Percentiles rank a stretch among this genome's conserved stretches.
phyloP scores from a whole-genome alignment of 2,113 vertebrate genomes.

The Nannospalax galili region DNA sequence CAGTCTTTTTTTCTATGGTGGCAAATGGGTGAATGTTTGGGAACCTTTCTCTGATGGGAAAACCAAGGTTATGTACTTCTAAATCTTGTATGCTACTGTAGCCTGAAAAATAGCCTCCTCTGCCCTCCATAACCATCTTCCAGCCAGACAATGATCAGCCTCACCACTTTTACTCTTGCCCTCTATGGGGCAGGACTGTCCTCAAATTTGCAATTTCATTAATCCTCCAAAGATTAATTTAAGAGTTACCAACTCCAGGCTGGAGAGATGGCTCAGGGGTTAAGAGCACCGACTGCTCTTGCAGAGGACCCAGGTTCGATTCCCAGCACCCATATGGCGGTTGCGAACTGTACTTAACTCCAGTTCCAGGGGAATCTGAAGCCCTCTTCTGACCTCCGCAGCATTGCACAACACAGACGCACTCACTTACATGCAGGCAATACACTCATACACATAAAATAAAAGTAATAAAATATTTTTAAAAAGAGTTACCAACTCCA shows the following conservation, averaged over 20 bases:
- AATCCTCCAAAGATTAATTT: background rate
- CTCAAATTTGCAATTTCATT: slow-evolving; percentile 40
- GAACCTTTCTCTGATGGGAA: background rate
- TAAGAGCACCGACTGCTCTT: too few relatives aligned
- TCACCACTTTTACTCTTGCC: background rate
- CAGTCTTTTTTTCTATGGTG: slow-evolving; percentile 3
- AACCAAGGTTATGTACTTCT: background rate
- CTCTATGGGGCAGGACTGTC: background rate
- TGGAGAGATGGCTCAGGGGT: too few relatives aligned
- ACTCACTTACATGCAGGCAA: too few relatives aligned
- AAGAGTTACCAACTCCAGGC: too few relatives aligned
- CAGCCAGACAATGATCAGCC: background rate
- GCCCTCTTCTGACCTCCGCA: too few relatives aligned
- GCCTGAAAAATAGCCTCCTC: background rate
- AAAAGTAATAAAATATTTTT: too few relatives aligned
- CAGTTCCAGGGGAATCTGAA: too few relatives aligned
- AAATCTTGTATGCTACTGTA: background rate
- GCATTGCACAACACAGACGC: too few relatives aligned
- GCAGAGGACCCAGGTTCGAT: too few relatives aligned
- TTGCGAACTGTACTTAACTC: too few relatives aligned
- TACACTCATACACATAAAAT: too few relatives aligned
- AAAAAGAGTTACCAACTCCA: background rate
- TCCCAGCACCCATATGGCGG: too few relatives aligned
- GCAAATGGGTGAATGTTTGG: background rate
- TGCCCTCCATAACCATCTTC: background rate